Evolutionary conservation across 2,888 invertebrate species (phyloP), one percentile per base, ranked within the genome.

Genomic region (Alcis repandata): DNA sequence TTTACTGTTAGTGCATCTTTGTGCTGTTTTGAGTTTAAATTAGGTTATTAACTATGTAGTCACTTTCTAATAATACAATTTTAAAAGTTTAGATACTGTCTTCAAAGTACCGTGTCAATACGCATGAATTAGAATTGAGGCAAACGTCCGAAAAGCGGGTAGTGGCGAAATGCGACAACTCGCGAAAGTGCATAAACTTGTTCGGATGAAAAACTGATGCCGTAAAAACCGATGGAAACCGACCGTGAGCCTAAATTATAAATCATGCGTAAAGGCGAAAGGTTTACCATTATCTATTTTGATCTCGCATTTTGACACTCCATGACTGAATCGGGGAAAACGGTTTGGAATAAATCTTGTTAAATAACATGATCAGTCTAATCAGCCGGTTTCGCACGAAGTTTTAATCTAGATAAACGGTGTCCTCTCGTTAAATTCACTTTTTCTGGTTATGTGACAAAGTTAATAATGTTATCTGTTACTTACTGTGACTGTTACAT

Each of bases 81-180:
- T n/a, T 0, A 46, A 27, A 13, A 20, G 27, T 13, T 51, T 0
- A 41, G 33, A 8, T 27, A 48, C 63, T 63, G 59, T 20, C 7
- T 9, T 13, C 20, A 54, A 59, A 59, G 15, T 45, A 58, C 40
- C 10, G 52, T 40, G 11, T 9, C 54, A 65, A 57, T 57, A 90
- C 90, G 90, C 91, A 91, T 90, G 90, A 86, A 88, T 90, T 89
- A 88, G 86, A 82, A 85, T 86, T 87, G 85, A 81, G 84, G 38
- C 84, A 78, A 82, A 85, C 82, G 82, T 78, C 81, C 80, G 69
- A 73, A 71, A 72, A 72, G 67, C 67, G 68, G 69, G 65, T 57
- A 56, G 59, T 66, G 43, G 63, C 53, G 48, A 66, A 70, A 66
- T 61, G 58, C 63, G 56, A 63, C 36, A 67, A 53, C 63, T 69